Conservation (phyloP, 1,140 invertebrate species). For the Scaptomyza montana region DNA sequence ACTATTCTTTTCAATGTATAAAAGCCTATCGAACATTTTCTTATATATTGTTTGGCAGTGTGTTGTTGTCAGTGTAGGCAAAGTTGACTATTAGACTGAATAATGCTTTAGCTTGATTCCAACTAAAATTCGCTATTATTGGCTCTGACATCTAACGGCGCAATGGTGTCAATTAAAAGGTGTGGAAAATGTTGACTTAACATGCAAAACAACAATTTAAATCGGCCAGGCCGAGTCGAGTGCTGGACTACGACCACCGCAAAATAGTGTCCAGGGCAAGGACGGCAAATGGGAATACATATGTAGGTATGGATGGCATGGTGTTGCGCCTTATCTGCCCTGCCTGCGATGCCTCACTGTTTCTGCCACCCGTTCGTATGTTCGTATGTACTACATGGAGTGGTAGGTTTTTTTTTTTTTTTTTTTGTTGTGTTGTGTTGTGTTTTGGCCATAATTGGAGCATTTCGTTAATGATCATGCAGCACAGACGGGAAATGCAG, state of each 20-base stretch:
- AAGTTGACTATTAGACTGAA: neutral
- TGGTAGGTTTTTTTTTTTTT: slow-evolving; percentile 1
- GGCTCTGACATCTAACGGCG: slow-evolving; percentile 34
- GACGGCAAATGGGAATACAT: slow-evolving; percentile 47
- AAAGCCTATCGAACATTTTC: too few relatives aligned
- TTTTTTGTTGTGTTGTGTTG: slow-evolving; percentile 1
- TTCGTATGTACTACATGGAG: slow-evolving; percentile 22
- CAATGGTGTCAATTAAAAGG: slow-evolving; percentile 67
- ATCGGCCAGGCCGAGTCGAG: slow-evolving; percentile 35
- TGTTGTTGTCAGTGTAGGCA: neutral
- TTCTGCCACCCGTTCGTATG: neutral
- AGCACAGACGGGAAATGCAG: slow-evolving; percentile 65
- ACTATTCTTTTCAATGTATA: too few relatives aligned
- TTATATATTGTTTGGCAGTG: too few relatives aligned
- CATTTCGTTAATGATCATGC: slow-evolving; percentile 72
- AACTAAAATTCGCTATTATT: slow-evolving; percentile 16
- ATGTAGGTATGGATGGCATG: slow-evolving; percentile 38
- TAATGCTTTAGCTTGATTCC: neutral
- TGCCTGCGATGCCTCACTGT: neutral
- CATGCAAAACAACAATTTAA: slow-evolving; percentile 76
- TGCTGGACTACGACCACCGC: neutral
- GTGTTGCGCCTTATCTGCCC: slow-evolving; percentile 10
- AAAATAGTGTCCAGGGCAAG: slow-evolving; percentile 13
- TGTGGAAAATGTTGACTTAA: slow-evolving; percentile 72
- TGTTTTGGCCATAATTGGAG: slow-evolving; percentile 54